A percentile compares a stretch with the other conserved stretches of the same genome.
phyloP scores from a whole-genome alignment of 2,888 invertebrate genomes.

The Ophion ellenae region DNA sequence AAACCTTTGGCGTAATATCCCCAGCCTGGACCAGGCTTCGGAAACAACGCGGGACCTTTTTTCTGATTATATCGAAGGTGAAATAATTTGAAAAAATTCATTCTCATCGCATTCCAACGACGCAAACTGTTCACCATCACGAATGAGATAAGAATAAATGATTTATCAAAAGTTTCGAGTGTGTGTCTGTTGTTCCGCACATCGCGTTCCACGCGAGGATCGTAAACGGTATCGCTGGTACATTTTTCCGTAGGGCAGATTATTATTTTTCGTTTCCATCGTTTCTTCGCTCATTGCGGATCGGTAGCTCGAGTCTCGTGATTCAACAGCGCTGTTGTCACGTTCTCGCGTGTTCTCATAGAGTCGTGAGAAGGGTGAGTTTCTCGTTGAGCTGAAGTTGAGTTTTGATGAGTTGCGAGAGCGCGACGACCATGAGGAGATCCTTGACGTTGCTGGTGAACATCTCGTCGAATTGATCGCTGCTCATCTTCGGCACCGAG shows the following conservation, averaged over 20 bases:
- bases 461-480: conserved; percentile 96
- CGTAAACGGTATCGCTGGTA: conserved; percentile 27
- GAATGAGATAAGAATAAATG: conserved; percentile 33
- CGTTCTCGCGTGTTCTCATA: conserved; percentile 80
- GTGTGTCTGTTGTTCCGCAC: conserved; percentile 48
- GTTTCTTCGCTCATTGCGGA: conserved; percentile 20
- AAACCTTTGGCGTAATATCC: background rate
- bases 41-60: too few relatives aligned
- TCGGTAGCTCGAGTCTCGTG: conserved; percentile 35
- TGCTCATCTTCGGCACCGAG: conserved; percentile 95
- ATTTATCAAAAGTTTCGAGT: conserved; percentile 50
- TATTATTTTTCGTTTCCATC: background rate
- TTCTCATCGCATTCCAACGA: background rate
- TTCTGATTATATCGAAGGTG: too few relatives aligned
- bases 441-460: conserved; percentile 98
- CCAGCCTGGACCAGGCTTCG: too few relatives aligned
- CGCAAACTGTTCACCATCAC: background rate
- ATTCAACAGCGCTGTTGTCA: conserved; percentile 35
- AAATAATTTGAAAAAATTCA: background rate
- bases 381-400: conserved; percentile 98
- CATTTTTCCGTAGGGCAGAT: conserved; percentile 6
- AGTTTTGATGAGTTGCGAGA: conserved; percentile 97
- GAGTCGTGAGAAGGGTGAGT: conserved; percentile 92
- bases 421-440: conserved; percentile 97
- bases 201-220: conserved; percentile 30